phyloP scores from a whole-genome alignment of 1,140 invertebrate species.

The Trichonephila clavata region DNA sequence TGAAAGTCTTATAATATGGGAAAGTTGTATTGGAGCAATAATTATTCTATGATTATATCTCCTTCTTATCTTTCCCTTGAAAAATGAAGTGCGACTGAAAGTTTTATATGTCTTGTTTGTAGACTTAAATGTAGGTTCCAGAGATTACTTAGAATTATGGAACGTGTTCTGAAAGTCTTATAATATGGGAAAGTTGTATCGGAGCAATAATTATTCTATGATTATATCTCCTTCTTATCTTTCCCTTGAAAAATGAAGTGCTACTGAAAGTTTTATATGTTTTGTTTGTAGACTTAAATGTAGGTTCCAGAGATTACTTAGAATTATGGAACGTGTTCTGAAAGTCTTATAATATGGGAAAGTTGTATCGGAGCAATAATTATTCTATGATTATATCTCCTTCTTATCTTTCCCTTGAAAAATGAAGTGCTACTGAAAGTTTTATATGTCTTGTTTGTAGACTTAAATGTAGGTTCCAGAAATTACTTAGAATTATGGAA shows the following conservation, averaged over 20 bases:
- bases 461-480: conserved; percentile 61
- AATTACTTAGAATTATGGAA: conserved; percentile 27
- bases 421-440: neutral
- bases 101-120: neutral
- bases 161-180: conserved; percentile 39
- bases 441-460: neutral
- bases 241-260: neutral
- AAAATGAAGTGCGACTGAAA: neutral
- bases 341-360: conserved; percentile 28
- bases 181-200: conserved; percentile 49
- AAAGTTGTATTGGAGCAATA: conserved; percentile 42
- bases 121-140: conserved; percentile 63
- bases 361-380: conserved; percentile 37
- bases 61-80: conserved; percentile 43
- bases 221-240: conserved; percentile 27
- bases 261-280: neutral
- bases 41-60: neutral
- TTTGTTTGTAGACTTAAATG: conserved; percentile 8
- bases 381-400: neutral
- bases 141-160: conserved; percentile 1
- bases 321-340: conserved; percentile 42
- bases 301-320: conserved; percentile 51
- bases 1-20: conserved; percentile 19
- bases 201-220: neutral
- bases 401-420: conserved; percentile 32